phyloP scores from a whole-genome alignment of 2,113 vertebrate species.

The Strix aluco region DNA sequence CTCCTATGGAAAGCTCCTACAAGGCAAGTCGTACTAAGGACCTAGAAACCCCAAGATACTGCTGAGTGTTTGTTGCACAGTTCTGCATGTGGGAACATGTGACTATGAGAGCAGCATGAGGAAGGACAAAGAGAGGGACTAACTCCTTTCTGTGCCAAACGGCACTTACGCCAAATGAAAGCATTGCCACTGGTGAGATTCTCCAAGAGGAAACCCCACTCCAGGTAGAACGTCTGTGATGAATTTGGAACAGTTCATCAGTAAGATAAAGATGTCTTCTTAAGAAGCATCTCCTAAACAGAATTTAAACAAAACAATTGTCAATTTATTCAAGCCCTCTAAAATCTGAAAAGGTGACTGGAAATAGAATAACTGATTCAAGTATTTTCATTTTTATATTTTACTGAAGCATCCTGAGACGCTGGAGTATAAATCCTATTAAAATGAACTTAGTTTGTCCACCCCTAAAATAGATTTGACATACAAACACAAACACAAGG shows the following conservation, averaged over 20 bases:
- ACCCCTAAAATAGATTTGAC: conserved; percentile 74
- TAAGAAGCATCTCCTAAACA: neutral
- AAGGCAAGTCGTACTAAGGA: neutral
- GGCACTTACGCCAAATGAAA: accelerated
- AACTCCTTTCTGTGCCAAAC: neutral
- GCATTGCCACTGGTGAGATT: neutral
- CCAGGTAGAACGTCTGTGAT: neutral
- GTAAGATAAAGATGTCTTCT: neutral
- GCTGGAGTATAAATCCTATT: conserved; percentile 49
- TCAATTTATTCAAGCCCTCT: neutral
- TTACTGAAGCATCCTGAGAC: neutral
- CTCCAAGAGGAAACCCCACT: neutral
- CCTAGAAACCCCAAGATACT: neutral
- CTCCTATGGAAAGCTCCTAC: neutral
- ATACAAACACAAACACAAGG: conserved; percentile 80
- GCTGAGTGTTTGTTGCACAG: accelerated
- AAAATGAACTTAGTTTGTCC: conserved; percentile 59
- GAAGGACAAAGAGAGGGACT: neutral
- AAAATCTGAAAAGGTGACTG: neutral
- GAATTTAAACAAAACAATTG: neutral
- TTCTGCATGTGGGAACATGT: accelerated
- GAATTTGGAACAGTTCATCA: neutral
- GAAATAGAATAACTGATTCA: neutral
- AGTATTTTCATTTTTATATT: conserved; percentile 5
- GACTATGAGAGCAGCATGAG: accelerated